Evolutionary conservation across 2,113 vertebrate species (phyloP).

Genomic region (Acrocephalus arundinaceus): DNA sequence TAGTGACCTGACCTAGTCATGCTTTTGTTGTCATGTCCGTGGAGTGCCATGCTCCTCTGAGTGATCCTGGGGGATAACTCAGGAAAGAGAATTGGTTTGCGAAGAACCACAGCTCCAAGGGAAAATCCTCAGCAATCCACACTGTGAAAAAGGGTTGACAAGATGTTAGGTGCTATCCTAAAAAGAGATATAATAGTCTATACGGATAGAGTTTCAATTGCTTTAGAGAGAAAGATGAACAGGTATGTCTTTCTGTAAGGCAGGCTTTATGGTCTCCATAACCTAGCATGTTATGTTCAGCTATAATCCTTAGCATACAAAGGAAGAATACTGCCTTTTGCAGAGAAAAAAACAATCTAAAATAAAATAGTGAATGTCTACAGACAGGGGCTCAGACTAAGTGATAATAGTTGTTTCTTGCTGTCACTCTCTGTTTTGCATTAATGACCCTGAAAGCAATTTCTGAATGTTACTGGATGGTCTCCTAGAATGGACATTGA

Average conservation of each 20-base stretch:
- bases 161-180: not conserved
- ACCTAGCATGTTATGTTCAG: not conserved
- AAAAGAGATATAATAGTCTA: not conserved
- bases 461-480: not conserved
- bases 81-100: not conserved
- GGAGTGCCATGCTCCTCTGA: not conserved
- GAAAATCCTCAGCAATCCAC: not conserved
- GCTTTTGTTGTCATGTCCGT: not conserved
- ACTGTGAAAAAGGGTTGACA: not conserved
- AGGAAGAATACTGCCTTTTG: not conserved
- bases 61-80: not conserved
- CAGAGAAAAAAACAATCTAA: fast-evolving
- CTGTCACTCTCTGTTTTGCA: not conserved
- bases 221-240: not conserved
- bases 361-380: not conserved
- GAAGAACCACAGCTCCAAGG: not conserved
- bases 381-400: not conserved
- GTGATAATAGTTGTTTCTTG: not conserved
- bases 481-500: not conserved
- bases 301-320: not conserved
- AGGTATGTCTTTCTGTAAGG: not conserved
- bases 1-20: not conserved
- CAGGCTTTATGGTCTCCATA: not conserved
- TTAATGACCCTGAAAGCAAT: not conserved
- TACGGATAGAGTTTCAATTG: not conserved